Conservation (phyloP, 2,888 invertebrate species). For the Drosophila ezoana region DNA sequence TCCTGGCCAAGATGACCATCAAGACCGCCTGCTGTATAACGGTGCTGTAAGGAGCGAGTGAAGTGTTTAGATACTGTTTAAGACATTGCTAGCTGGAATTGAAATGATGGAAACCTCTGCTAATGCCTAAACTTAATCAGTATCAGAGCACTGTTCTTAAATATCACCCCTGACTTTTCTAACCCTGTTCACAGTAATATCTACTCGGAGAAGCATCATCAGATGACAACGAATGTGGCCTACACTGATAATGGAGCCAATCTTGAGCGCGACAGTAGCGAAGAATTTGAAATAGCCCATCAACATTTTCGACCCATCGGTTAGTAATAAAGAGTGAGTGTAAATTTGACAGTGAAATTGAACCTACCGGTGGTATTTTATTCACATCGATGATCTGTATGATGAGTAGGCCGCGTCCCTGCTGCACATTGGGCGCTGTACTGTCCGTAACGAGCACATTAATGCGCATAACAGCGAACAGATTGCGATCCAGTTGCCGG, state of each 20-base stretch:
- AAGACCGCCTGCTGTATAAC: constrained; percentile 64
- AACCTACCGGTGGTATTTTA: constrained; percentile 87
- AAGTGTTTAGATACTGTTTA: not conserved
- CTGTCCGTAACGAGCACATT: constrained; percentile 92
- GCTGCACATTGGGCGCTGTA: constrained; percentile 91
- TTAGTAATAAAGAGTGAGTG: not conserved
- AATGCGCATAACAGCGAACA: constrained; percentile 88
- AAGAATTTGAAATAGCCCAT: constrained; percentile 52
- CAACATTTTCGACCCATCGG: constrained; percentile 19
- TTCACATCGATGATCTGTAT: constrained; percentile 90
- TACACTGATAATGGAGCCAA: constrained; percentile 2
- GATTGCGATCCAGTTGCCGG: constrained; percentile 82
- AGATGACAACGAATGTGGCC: constrained; percentile 34
- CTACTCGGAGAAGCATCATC: constrained; percentile 73
- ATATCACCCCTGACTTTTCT: not conserved
- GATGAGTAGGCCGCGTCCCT: constrained; percentile 89
- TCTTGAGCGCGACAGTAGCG: constrained; percentile 34
- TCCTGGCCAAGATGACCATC: constrained; percentile 67
- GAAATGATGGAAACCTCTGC: not conserved
- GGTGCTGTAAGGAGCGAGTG: constrained; percentile 61
- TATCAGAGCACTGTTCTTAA: not conserved
- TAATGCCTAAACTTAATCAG: not conserved
- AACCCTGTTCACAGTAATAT: constrained; percentile 62
- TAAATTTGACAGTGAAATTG: not conserved
- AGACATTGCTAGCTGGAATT: not conserved